Evolutionary conservation across 2,113 vertebrate species (phyloP).

Genomic region (Hemiprocne comata): DNA sequence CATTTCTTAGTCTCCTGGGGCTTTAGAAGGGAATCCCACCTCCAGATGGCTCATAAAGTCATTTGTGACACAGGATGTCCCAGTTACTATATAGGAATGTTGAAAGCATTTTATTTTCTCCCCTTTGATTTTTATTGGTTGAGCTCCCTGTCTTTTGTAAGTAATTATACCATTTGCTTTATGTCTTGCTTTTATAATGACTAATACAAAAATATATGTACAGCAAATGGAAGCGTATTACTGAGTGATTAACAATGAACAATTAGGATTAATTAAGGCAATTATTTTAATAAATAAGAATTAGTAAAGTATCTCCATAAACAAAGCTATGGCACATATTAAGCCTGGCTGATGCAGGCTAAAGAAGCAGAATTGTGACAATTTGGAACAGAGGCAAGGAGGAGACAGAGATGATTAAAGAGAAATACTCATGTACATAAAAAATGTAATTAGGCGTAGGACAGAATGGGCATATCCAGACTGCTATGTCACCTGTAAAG

Average conservation of each 20-base stretch:
- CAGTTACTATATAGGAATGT: slow-evolving; percentile 59
- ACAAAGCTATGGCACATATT: slow-evolving; percentile 56
- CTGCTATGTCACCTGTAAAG: not conserved
- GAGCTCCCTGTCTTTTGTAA: slow-evolving; percentile 74
- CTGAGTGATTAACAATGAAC: slow-evolving; percentile 72
- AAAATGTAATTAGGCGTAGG: slow-evolving; percentile 10
- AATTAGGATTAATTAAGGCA: slow-evolving; percentile 78
- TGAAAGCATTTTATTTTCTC: slow-evolving; percentile 78
- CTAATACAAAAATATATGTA: slow-evolving; percentile 70
- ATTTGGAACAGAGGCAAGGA: not conserved
- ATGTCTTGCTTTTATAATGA: slow-evolving; percentile 76
- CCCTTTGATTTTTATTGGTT: slow-evolving; percentile 81
- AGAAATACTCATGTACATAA: slow-evolving; percentile 32
- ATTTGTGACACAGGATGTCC: slow-evolving; percentile 77
- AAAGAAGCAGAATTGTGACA: not conserved
- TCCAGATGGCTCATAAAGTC: slow-evolving; percentile 53
- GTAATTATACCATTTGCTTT: slow-evolving; percentile 79
- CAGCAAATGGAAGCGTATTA: slow-evolving; percentile 73
- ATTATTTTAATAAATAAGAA: slow-evolving; percentile 81
- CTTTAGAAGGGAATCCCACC: slow-evolving; percentile 46
- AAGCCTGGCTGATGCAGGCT: not conserved
- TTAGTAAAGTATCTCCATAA: slow-evolving; percentile 69
- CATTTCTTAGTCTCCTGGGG: slow-evolving; percentile 34
- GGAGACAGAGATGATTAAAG: slow-evolving; percentile 48
- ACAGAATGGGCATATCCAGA: not conserved